Conservation (phyloP, 1,140 invertebrate genomes). For the Listronotus oregonensis region DNA sequence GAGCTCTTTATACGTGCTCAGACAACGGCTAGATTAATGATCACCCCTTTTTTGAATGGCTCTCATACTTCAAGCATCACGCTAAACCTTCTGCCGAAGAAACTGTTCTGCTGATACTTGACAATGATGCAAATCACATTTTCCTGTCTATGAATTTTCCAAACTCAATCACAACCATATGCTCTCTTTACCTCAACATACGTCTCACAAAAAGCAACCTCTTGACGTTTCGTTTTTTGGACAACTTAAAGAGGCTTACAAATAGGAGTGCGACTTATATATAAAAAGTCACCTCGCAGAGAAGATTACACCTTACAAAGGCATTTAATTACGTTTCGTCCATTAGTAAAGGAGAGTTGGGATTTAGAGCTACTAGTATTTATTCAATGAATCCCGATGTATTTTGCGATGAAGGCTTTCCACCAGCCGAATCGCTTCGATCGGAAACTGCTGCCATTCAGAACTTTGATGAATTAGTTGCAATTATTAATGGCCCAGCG, state of each 20-base stretch:
- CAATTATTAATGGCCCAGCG: no score
- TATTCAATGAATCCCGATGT: constrained; percentile 34
- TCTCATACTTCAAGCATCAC: no score
- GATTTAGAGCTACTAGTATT: constrained; percentile 37
- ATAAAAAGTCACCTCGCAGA: constrained; percentile 30
- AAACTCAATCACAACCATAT: constrained; percentile 42
- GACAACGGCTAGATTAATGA: no score
- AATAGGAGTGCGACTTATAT: no score
- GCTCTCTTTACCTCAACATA: constrained; percentile 36
- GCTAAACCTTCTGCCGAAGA: no score
- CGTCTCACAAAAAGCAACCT: no score
- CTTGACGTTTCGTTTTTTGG: no score
- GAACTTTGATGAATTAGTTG: constrained; percentile 14
- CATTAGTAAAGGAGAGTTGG: constrained; percentile 31
- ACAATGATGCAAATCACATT: no score
- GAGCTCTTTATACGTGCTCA: no score
- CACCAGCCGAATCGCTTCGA: no score
- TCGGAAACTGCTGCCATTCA: constrained; percentile 17
- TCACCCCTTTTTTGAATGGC: no score
- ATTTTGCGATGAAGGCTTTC: constrained; percentile 34
- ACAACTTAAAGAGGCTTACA: constrained; percentile 46
- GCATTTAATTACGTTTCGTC: constrained; percentile 30
- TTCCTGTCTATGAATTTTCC: constrained; percentile 42
- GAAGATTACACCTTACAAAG: constrained; percentile 34
- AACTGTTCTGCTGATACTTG: no score